Base-by-base conservation (phyloP, 2,113 vertebrate genomes). In the Taurulus bubalis region DNA sequence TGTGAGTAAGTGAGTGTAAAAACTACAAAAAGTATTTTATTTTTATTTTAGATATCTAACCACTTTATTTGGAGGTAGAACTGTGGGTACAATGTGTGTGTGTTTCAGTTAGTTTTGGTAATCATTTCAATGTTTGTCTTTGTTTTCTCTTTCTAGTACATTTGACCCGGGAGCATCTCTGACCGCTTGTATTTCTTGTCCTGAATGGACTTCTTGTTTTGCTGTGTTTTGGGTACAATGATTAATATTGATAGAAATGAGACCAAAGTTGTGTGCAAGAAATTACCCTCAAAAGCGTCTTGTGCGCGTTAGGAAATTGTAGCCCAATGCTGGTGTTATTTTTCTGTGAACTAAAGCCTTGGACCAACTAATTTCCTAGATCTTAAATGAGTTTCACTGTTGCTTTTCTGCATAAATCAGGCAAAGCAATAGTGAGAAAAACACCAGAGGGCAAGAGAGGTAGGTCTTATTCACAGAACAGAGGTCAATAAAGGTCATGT, bases 401-500 rank as follows among this genome's bases (percentile, higher is more conserved):
- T 40, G 18, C 9, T 56, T 66, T 71, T 56, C 40, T 56, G 2
- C 1, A 0, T 9, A 51, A 77, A 28, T 66, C 6, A 32, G 18
- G n/a, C 42, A 68, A 42, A 59, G 42, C 18, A 40, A 32, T 12
- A 9, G 24, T 24, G 64, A 47, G 8, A 1, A 47, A 56, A 76
- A 69, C 34, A 22, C 22, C 11, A 16, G 3, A 73, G 47, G 8
- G 40, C 36, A 47, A 66, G 4, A 12, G 26, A 36, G 16, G 22
- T n/a, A 14, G 4, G 30, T 55, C 15, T 66, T 34, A 62, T 62
- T 68, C 34, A 75, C 1, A 49, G 47, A 67, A 5, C 20, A 51
- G 30, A 36, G 55, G 84, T 69, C 85, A 77, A 85, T 81, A 89
- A 83, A 90, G 76, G 84, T 85, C 64, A 80, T 65, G 28, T 69